Evolutionary conservation across 2,797 vertebrate species (phyloP).

Genomic region (Megalops cyprinoides): DNA sequence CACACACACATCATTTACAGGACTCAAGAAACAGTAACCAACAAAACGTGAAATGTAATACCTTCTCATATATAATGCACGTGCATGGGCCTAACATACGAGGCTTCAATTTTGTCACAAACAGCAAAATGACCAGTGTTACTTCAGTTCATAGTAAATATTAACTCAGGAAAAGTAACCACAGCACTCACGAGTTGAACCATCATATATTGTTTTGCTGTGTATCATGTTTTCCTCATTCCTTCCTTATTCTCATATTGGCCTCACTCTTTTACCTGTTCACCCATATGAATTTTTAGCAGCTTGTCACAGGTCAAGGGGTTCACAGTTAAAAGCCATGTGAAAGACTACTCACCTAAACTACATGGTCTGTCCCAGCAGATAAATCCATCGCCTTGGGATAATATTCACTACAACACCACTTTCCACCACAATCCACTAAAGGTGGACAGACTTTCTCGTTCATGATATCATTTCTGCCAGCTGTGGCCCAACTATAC

Average conservation of each 20-base stretch:
- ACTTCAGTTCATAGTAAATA: background rate
- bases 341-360: background rate
- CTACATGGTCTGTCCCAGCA: background rate
- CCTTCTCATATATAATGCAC: background rate
- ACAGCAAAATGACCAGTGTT: background rate
- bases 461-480: too few species aligned
- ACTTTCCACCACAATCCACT: too few species aligned
- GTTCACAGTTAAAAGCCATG: background rate
- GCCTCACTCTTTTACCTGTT: background rate
- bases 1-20: too few species aligned
- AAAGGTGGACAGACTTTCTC: too few species aligned
- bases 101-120: background rate
- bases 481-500: too few species aligned
- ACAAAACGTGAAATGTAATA: background rate
- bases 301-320: background rate
- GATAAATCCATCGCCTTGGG: too few species aligned
- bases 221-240: background rate
- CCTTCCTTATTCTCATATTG: background rate
- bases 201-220: background rate
- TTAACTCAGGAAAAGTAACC: background rate
- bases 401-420: background rate
- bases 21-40: too few species aligned
- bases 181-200: background rate
- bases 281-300: background rate
- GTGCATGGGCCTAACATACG: background rate